phyloP scores from a whole-genome alignment of 2,797 vertebrate genomes.

The Morus bassanus region DNA sequence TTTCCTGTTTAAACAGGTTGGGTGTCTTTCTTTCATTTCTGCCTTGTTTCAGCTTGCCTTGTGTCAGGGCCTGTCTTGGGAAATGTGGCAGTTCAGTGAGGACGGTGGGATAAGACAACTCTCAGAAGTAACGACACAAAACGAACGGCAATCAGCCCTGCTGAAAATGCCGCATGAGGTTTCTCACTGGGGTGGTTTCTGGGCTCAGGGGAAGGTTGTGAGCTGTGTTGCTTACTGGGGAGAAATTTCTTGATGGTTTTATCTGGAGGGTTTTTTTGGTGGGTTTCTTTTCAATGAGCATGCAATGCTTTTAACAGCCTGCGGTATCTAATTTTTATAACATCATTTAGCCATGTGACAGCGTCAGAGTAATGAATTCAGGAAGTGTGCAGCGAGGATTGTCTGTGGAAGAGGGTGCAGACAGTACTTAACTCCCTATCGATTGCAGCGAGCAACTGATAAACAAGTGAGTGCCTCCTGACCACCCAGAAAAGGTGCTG shows the following conservation, averaged over 20 bases:
- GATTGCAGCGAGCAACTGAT: not conserved
- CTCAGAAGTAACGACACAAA: not conserved
- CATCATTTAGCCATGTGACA: conserved; percentile 16
- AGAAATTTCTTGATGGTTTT: not conserved
- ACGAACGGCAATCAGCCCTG: not conserved
- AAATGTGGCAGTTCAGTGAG: not conserved
- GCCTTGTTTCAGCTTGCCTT: not conserved
- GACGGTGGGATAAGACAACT: not conserved
- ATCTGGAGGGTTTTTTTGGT: not conserved
- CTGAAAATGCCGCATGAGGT: not conserved
- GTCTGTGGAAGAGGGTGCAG: conserved; percentile 10
- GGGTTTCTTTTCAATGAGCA: not conserved
- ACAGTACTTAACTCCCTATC: conserved; percentile 41
- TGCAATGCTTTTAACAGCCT: not conserved
- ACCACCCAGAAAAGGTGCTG: not conserved
- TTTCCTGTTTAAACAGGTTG: not conserved
- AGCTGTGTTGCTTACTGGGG: not conserved
- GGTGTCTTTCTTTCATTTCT: not conserved
- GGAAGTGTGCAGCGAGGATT: not conserved
- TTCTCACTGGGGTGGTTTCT: not conserved
- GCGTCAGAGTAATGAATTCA: conserved; percentile 27
- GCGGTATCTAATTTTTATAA: conserved; percentile 6
- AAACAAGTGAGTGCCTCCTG: not conserved
- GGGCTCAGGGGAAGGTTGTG: not conserved
- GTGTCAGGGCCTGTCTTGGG: not conserved